phyloP scores from a whole-genome alignment of 2,113 vertebrate genomes.

The Clarias batrachus region DNA sequence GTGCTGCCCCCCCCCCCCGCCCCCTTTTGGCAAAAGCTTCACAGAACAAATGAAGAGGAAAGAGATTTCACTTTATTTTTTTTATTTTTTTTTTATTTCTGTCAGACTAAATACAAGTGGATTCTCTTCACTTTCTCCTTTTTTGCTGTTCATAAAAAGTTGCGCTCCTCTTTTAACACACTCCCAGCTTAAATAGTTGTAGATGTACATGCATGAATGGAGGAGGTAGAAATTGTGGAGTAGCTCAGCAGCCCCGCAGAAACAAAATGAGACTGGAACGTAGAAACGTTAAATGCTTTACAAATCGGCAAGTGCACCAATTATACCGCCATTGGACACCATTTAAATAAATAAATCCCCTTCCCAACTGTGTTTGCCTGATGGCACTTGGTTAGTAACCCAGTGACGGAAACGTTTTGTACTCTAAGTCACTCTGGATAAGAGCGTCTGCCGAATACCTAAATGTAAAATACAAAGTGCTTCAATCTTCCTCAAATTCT shows the following conservation, averaged over 20 bases:
- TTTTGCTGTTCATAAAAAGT: slow-evolving; percentile 3
- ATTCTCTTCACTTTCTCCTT: not conserved
- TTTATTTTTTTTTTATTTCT: not conserved
- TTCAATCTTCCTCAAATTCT: no score
- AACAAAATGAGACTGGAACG: no score
- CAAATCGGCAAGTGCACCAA: no score
- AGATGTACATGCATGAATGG: not conserved
- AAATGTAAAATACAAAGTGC: no score
- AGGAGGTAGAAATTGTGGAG: not conserved
- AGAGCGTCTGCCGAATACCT: no score
- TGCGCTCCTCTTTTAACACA: not conserved
- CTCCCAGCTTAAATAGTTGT: not conserved
- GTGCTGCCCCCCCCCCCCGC: not conserved
- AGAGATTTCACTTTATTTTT: not conserved
- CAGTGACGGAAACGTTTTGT: no score
- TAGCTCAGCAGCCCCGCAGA: not conserved
- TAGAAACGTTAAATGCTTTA: no score
- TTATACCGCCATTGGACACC: no score
- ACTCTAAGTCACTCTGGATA: no score
- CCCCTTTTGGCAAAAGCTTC: slow-evolving; percentile 1
- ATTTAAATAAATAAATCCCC: no score
- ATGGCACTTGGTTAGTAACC: no score
- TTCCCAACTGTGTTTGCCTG: no score
- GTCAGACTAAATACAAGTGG: slow-evolving; percentile 1
- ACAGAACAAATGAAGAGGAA: not conserved